Conservation (phyloP, 2,113 vertebrate genomes). For the Motacilla alba region DNA sequence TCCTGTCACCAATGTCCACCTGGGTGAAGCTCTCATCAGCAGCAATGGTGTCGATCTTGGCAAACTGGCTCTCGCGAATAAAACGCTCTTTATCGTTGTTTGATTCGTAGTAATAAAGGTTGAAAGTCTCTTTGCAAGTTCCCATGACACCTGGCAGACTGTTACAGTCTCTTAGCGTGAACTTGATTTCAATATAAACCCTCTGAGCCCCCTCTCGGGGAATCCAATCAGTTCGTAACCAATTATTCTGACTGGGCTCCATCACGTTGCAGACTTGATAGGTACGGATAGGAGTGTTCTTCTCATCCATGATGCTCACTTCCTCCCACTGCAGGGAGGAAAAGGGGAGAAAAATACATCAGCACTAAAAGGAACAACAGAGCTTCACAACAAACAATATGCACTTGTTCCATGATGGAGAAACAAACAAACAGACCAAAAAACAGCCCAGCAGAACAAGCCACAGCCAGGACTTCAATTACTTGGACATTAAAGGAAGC, state of each 20-base stretch:
- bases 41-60: slow-evolving; percentile 95
- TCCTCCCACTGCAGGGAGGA: slow-evolving; percentile 90
- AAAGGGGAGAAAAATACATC: not conserved
- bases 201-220: slow-evolving; percentile 91
- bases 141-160: slow-evolving; percentile 97
- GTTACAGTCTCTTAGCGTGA: slow-evolving; percentile 97
- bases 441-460: not conserved
- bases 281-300: slow-evolving; percentile 96
- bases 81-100: slow-evolving; percentile 93
- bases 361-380: not conserved
- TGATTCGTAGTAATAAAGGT: slow-evolving; percentile 96
- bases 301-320: slow-evolving; percentile 99
- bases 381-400: not conserved
- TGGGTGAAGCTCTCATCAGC: slow-evolving; percentile 99
- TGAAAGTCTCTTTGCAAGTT: slow-evolving; percentile 99
- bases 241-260: slow-evolving; percentile 97
- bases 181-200: slow-evolving; percentile 98
- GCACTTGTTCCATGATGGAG: not conserved
- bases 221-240: slow-evolving; percentile 98
- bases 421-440: not conserved
- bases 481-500: not conserved
- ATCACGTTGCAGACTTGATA: slow-evolving; percentile 99
- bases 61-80: slow-evolving; percentile 91
- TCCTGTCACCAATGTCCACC: slow-evolving; percentile 96
- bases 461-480: not conserved